A percentile compares a stretch with the other conserved stretches of the same genome.
These are phyloP conservation scores for Drosophila fuyamai DNA, from an alignment of 1,140 invertebrate species.

Conservation along the genomic window DNA sequence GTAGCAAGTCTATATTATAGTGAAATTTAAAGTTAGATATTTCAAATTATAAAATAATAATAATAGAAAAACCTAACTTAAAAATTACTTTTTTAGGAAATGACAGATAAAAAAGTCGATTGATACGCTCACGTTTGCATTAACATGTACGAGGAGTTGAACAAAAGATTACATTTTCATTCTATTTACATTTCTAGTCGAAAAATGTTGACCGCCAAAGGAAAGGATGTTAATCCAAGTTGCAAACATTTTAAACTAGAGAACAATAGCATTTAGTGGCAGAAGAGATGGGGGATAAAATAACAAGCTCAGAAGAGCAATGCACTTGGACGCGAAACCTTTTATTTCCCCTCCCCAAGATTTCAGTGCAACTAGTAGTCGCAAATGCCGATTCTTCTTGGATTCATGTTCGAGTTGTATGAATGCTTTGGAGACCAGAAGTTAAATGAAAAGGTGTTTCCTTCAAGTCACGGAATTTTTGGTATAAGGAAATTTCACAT, in stretches of 20 bases:
- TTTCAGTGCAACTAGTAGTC: slow-evolving; percentile 23
- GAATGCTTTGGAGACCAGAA: slow-evolving; percentile 15
- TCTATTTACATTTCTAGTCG: slow-evolving; percentile 33
- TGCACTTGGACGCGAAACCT: slow-evolving; percentile 18
- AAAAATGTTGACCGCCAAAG: not conserved
- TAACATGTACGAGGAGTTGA: not conserved
- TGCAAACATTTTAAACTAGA: slow-evolving; percentile 10
- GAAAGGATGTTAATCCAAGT: slow-evolving; percentile 10
- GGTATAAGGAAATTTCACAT: slow-evolving; percentile 15
- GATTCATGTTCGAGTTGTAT: slow-evolving; percentile 17
- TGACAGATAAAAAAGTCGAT: not conserved
- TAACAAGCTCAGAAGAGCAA: slow-evolving; percentile 20
- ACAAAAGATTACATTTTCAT: slow-evolving; percentile 45
- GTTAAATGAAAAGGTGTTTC: slow-evolving; percentile 41
- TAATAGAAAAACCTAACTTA: not conserved
- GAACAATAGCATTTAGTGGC: slow-evolving; percentile 50
- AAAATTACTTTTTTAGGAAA: not conserved
- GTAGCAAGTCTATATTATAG: not conserved
- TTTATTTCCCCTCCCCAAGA: slow-evolving; percentile 21
- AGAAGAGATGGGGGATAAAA: not conserved
- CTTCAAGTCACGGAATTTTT: slow-evolving; percentile 49
- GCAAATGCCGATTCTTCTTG: slow-evolving; percentile 17
- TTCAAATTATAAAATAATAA: not conserved
- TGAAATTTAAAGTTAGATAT: too few species aligned
- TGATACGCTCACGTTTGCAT: not conserved